Conservation (phyloP, 2,113 vertebrate genomes). For the Sapayoa aenigma region DNA sequence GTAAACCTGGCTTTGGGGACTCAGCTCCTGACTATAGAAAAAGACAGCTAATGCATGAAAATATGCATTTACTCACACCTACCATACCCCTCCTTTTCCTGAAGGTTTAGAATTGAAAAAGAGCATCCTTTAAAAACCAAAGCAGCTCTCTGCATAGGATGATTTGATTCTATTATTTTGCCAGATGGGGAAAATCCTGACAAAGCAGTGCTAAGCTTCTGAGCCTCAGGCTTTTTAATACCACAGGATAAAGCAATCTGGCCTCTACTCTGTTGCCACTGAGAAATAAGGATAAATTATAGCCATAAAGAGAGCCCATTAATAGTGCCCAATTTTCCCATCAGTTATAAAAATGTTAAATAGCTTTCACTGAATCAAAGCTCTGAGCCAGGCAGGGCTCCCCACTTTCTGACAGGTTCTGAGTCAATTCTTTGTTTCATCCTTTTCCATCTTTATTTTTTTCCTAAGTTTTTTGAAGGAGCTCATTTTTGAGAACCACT, state of each 20-base stretch:
- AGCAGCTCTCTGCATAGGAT: not conserved
- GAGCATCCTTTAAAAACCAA: not conserved
- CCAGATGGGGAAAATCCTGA: constrained; percentile 14
- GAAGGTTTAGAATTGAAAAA: not conserved
- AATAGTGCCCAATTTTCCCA: not conserved
- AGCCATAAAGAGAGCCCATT: not conserved
- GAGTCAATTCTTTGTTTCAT: not conserved
- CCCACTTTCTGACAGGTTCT: not conserved
- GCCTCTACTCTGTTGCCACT: not conserved
- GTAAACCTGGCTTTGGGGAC: not conserved
- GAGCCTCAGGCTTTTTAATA: constrained; percentile 20
- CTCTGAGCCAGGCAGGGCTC: not conserved
- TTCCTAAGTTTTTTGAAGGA: not conserved
- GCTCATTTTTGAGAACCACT: not conserved
- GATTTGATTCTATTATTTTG: constrained; percentile 20
- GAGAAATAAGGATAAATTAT: constrained; percentile 26
- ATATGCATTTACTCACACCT: not conserved
- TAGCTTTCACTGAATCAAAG: not conserved
- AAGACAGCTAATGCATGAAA: not conserved
- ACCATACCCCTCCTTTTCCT: not conserved
- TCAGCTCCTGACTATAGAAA: not conserved
- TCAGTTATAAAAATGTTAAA: constrained; percentile 1
- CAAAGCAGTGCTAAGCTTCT: constrained; percentile 9
- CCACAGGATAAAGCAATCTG: not conserved
- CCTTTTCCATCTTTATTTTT: not conserved